Evolutionary conservation across 2,888 invertebrate species (phyloP), one percentile per base, ranked within the genome.

Genomic region (Chromoteleia sp.): DNA sequence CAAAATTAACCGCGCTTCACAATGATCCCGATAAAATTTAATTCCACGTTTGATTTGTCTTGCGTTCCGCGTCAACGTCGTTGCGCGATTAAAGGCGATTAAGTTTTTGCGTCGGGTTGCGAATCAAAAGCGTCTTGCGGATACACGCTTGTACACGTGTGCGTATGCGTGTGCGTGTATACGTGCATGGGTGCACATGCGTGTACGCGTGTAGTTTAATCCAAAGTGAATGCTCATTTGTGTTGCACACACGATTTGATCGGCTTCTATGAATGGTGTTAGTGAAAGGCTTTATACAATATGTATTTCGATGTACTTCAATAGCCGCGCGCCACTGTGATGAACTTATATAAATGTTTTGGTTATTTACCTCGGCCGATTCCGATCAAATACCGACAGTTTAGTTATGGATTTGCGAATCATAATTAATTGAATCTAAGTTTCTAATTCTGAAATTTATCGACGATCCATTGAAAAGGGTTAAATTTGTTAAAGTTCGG

Each of bases 211-310:
- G 63, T 63, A 48, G 19, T 75, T 67, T 58, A 58, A 67, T 67
- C 33, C 76, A 8, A 68, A 76, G 67, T 59, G 76, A 76, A 59
- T 59, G 76, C 67, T 52, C 76, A 63, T 43, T 63, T 43, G 61
- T 61, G 70, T 59, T 59, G 67, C 52, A 39, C 52, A 17, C 63
- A 48, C 45, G 70, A 54, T 63, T 76, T 63, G 58, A 65, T 65
- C 78, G 54, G 68, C 43, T 48, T 59, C 75, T 50, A 70, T 77
- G 54, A 70, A 78, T 58, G 59, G 70, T 73, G 25, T 56, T 59
- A 71, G 78, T 78, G 78, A 78, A 78, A 78, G 78, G 78, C 65
- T 59, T 43, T 56, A 21, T 61, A 52, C 52, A 70, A 41, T 30
- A 45, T 54, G 59, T 59, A 61, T 52, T 67, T 50, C 36, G 43